A percentile compares a stretch with the other conserved stretches of the same genome.
phyloP scores from a whole-genome alignment of 2,113 vertebrate species.

The Prunella fulvescens region DNA sequence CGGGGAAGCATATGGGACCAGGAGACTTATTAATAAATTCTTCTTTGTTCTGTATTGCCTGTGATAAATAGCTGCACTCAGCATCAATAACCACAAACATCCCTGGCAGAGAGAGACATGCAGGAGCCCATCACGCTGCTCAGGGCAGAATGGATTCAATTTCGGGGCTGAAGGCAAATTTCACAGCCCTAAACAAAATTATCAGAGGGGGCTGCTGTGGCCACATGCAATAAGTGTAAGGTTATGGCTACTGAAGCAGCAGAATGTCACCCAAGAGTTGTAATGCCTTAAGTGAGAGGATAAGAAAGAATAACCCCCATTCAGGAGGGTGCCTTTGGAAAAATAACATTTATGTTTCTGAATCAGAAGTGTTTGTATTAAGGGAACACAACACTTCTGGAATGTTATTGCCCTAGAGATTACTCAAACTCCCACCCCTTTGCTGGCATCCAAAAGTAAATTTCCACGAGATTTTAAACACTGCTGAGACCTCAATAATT shows the following conservation, averaged over 20 bases:
- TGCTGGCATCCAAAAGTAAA: neutral
- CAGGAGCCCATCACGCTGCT: neutral
- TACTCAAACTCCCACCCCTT: constrained; percentile 3
- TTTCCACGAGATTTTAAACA: constrained; percentile 9
- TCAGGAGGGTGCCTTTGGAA: constrained; percentile 29
- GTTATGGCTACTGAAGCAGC: constrained; percentile 8
- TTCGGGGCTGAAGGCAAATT: constrained; percentile 62
- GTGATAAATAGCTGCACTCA: constrained; percentile 62
- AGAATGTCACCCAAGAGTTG: constrained; percentile 2
- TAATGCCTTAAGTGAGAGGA: neutral
- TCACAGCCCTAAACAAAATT: constrained; percentile 64
- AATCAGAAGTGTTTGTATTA: constrained; percentile 31
- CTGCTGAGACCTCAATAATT: constrained; percentile 31
- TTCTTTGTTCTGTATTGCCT: constrained; percentile 48
- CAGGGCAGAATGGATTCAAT: constrained; percentile 58
- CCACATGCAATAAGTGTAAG: constrained; percentile 24
- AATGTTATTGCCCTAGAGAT: neutral
- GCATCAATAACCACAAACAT: constrained; percentile 63
- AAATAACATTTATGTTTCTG: constrained; percentile 12
- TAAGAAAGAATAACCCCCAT: neutral
- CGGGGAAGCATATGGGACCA: neutral
- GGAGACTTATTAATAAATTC: constrained; percentile 64
- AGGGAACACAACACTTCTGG: neutral
- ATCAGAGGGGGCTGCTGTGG: constrained; percentile 27
- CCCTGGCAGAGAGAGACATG: constrained; percentile 49